Conservation (phyloP, 2,113 vertebrate species). For the Psammodynastes pulverulentus region DNA sequence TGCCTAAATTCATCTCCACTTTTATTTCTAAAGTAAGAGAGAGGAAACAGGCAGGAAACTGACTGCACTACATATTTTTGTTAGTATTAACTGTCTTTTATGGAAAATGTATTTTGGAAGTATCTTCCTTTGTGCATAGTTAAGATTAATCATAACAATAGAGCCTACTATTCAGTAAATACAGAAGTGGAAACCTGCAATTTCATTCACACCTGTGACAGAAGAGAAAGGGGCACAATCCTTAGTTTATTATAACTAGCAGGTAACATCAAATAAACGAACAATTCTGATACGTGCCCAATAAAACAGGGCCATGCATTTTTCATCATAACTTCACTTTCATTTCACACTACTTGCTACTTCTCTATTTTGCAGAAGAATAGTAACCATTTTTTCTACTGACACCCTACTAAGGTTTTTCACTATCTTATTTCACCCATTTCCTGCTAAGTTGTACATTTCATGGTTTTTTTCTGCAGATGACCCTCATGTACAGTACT, state of each 20-base stretch:
- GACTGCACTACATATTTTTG: not conserved
- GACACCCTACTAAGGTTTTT: conserved; percentile 39
- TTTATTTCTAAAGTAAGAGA: not conserved
- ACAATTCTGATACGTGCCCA: not conserved
- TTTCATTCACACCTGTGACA: not conserved
- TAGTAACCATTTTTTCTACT: conserved; percentile 40
- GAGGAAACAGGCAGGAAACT: not conserved
- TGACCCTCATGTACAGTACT: conserved; percentile 96
- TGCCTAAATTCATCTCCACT: not conserved
- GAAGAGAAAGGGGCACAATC: not conserved
- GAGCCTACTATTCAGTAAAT: not conserved
- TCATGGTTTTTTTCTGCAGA: conserved; percentile 78
- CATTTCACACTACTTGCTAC: conserved; percentile 63
- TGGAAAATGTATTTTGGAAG: not conserved
- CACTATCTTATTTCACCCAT: conserved; percentile 53
- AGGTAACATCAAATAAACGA: not conserved
- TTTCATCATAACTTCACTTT: conserved; percentile 45
- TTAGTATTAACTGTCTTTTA: not conserved
- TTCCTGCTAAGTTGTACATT: conserved; percentile 64
- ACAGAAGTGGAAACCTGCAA: not conserved
- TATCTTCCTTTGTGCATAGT: not conserved
- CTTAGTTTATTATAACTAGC: not conserved
- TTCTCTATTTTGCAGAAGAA: conserved; percentile 50
- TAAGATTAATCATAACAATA: not conserved
- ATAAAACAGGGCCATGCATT: not conserved